Conservation (phyloP, 1,140 invertebrate genomes). For the Pseudachorutes palmiensis region DNA sequence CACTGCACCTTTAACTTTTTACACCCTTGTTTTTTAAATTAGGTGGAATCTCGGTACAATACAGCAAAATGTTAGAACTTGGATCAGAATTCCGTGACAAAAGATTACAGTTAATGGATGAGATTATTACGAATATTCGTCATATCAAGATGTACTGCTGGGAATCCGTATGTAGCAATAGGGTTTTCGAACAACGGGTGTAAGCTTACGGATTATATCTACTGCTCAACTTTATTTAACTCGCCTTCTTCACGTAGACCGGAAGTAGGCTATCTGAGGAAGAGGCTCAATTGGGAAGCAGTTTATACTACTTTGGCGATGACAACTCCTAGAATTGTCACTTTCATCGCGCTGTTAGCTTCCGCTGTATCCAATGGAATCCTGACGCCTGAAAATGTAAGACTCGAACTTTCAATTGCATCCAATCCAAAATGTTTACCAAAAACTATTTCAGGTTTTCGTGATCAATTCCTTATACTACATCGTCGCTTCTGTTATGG, state of each 20-base stretch:
- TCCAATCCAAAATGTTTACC: too few species aligned
- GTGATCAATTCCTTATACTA: background rate
- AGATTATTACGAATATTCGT: background rate
- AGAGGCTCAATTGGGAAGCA: background rate
- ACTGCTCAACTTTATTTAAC: too few species aligned
- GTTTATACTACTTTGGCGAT: background rate
- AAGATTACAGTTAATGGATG: background rate
- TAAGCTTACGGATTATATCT: too few species aligned
- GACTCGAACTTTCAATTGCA: background rate
- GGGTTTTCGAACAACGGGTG: background rate
- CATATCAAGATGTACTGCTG: background rate
- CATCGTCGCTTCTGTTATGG: background rate
- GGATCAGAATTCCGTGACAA: background rate
- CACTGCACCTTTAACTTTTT: too few species aligned
- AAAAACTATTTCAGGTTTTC: background rate
- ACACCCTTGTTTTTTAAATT: too few species aligned
- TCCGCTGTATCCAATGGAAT: background rate
- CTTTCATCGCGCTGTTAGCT: background rate
- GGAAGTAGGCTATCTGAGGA: background rate
- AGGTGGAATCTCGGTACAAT: background rate
- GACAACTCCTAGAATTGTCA: background rate
- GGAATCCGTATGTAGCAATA: background rate
- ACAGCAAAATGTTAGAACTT: background rate
- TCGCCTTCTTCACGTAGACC: too few species aligned
- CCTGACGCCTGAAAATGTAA: background rate